phyloP scores from a whole-genome alignment of 2,888 invertebrate genomes.

The Drosophila nigricruria region DNA sequence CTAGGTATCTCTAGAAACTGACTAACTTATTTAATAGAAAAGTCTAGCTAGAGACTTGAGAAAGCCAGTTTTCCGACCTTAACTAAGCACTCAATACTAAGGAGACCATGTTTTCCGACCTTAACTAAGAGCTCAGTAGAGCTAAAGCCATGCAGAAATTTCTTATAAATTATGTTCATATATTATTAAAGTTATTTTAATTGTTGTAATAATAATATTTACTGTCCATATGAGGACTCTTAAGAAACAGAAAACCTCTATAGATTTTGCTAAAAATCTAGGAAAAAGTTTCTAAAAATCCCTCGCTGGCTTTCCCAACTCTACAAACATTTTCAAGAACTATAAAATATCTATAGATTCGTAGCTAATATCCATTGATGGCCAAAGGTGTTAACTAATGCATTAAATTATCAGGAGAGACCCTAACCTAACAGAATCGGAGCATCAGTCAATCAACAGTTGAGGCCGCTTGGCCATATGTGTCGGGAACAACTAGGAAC shows the following conservation, averaged over 20 bases:
- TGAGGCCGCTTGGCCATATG: conserved; percentile 45
- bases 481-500: conserved; percentile 13
- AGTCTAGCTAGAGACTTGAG: background rate
- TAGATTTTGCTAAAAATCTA: background rate
- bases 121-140: background rate
- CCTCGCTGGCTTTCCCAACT: too few species aligned
- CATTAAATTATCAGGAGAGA: conserved; percentile 19
- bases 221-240: background rate
- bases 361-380: conserved; percentile 26
- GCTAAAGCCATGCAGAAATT: background rate
- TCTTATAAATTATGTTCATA: background rate
- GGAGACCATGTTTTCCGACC: too few species aligned
- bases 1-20: background rate
- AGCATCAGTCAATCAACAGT: conserved; percentile 48
- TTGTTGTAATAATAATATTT: background rate
- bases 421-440: background rate
- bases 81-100: too few species aligned
- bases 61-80: too few species aligned
- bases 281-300: background rate
- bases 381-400: conserved; percentile 30
- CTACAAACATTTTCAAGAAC: background rate
- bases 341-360: background rate
- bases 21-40: background rate
- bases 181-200: background rate
- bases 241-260: background rate